Evolutionary conservation across 2,888 invertebrate genomes (phyloP).

Genomic region (Meteorus cinctellus): DNA sequence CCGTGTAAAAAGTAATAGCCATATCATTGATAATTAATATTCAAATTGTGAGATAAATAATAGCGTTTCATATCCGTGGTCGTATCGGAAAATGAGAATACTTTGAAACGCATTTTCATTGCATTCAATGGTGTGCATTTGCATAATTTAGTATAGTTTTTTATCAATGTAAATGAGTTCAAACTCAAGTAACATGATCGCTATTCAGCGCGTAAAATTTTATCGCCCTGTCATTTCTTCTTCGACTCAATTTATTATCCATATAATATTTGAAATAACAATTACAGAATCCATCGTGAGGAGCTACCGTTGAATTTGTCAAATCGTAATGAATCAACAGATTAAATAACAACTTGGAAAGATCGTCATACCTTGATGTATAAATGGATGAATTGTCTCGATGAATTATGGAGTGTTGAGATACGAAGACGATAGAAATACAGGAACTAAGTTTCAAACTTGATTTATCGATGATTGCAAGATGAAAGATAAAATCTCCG

Average conservation of each 20-base stretch:
- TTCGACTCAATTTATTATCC: background rate
- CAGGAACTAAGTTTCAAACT: background rate
- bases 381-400: background rate
- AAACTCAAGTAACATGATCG: background rate
- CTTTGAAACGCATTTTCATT: background rate
- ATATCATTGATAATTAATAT: background rate
- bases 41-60: background rate
- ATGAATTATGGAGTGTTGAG: background rate
- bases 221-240: background rate
- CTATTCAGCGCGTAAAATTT: background rate
- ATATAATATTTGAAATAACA: background rate
- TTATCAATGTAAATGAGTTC: background rate
- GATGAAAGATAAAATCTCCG: background rate
- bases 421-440: background rate
- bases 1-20: background rate
- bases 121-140: background rate
- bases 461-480: background rate
- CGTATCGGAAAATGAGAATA: background rate
- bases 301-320: too few species aligned
- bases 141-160: background rate
- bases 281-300: background rate
- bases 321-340: background rate
- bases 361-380: background rate
- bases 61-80: background rate
- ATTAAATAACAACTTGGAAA: background rate